Conservation (phyloP, 2,113 vertebrate genomes). For the Lagopus leucura region DNA sequence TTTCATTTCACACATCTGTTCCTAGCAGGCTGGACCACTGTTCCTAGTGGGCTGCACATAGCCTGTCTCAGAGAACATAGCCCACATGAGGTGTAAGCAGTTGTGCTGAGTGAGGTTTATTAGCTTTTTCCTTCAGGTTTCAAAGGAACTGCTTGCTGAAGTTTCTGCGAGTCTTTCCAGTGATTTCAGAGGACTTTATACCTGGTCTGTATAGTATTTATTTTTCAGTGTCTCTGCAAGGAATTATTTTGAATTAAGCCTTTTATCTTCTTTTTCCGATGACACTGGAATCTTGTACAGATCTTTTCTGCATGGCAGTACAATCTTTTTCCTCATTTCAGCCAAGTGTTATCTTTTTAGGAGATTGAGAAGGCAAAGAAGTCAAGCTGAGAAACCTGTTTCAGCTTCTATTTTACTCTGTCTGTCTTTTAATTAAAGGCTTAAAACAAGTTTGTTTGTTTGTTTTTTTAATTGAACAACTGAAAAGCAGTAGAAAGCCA, state of each 20-base stretch:
- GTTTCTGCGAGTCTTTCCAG: background rate
- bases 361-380: background rate
- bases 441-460: background rate
- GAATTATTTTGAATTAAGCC: background rate
- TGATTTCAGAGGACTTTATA: background rate
- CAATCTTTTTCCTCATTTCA: background rate
- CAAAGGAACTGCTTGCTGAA: background rate
- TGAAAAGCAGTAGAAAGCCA: background rate
- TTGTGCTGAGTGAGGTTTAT: background rate
- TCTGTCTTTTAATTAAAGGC: background rate
- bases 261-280: background rate
- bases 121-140: background rate
- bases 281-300: background rate
- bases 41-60: background rate
- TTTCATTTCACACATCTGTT: background rate
- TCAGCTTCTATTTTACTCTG: background rate
- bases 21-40: background rate
- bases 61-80: background rate
- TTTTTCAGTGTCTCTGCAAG: background rate
- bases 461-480: background rate
- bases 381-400: background rate
- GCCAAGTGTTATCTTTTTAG: background rate
- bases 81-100: fast-evolving
- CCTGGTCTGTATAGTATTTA: background rate
- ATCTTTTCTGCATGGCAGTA: background rate